phyloP scores from a whole-genome alignment of 2,797 vertebrate species.

The Valencia hispanica region DNA sequence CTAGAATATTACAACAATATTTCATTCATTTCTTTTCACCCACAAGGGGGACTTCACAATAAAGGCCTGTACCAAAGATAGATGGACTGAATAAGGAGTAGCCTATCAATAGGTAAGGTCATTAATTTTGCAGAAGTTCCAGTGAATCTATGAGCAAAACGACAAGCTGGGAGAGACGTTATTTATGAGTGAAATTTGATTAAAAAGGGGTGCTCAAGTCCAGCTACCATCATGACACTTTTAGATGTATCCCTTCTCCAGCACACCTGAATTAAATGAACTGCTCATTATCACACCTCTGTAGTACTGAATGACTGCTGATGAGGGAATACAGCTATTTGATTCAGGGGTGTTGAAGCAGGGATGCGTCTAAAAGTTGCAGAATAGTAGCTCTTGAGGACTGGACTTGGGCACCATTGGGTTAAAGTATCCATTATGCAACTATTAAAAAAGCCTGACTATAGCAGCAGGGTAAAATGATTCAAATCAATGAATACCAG shows the following conservation, averaged over 20 bases:
- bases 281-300: too few relatives aligned
- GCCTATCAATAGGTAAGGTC: too few relatives aligned
- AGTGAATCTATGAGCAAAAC: neutral
- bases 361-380: too few relatives aligned
- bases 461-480: neutral
- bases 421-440: neutral
- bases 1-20: neutral
- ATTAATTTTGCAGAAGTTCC: neutral
- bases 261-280: too few relatives aligned
- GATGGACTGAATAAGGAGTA: neutral
- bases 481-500: neutral
- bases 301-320: too few relatives aligned
- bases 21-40: neutral
- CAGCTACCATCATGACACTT: too few relatives aligned
- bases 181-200: too few relatives aligned
- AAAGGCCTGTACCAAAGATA: neutral
- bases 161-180: neutral
- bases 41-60: neutral
- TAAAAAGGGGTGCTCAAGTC: too few relatives aligned
- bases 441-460: neutral
- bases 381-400: too few relatives aligned
- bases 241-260: too few relatives aligned
- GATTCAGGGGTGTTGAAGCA: too few relatives aligned
- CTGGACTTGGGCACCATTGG: neutral
- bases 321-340: too few relatives aligned